These are phyloP conservation scores for Craterocephalus amniculus DNA, from an alignment of 2,797 vertebrate genomes.

Conservation along the genomic window DNA sequence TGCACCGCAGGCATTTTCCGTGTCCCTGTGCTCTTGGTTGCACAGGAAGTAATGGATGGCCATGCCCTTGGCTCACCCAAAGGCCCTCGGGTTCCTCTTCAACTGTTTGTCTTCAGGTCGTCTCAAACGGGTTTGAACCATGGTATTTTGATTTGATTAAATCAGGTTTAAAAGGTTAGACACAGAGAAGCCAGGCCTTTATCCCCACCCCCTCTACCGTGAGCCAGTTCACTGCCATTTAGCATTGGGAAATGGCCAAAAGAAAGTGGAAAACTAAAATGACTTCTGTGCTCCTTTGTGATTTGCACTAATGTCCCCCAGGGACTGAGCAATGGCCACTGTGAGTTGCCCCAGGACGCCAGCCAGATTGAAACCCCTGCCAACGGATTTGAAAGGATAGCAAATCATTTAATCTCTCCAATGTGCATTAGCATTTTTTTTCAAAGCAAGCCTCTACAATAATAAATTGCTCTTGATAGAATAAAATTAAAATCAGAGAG, in stretches of 20 bases:
- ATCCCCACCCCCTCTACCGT: slow-evolving; percentile 42
- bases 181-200: slow-evolving; percentile 38
- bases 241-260: slow-evolving; percentile 77
- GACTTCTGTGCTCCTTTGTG: slow-evolving; percentile 76
- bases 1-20: slow-evolving; percentile 66
- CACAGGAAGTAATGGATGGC: slow-evolving; percentile 76
- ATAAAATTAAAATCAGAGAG: slow-evolving; percentile 69
- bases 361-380: slow-evolving; percentile 83
- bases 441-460: slow-evolving; percentile 64
- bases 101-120: slow-evolving; percentile 72
- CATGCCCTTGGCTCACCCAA: slow-evolving; percentile 67
- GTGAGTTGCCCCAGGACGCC: slow-evolving; percentile 76
- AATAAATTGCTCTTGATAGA: slow-evolving; percentile 80
- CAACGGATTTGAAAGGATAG: slow-evolving; percentile 82
- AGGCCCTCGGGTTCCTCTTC: slow-evolving; percentile 61
- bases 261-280: slow-evolving; percentile 71
- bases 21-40: slow-evolving; percentile 62
- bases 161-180: slow-evolving; percentile 75
- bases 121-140: slow-evolving; percentile 57
- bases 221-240: slow-evolving; percentile 60
- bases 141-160: slow-evolving; percentile 76
- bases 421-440: slow-evolving; percentile 81
- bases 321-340: slow-evolving; percentile 82
- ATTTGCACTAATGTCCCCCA: slow-evolving; percentile 80
- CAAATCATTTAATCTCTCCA: slow-evolving; percentile 82